These are phyloP conservation scores for Cheiracanthium punctorium DNA, from an alignment of 2,888 invertebrate species.

Conservation along the genomic window DNA sequence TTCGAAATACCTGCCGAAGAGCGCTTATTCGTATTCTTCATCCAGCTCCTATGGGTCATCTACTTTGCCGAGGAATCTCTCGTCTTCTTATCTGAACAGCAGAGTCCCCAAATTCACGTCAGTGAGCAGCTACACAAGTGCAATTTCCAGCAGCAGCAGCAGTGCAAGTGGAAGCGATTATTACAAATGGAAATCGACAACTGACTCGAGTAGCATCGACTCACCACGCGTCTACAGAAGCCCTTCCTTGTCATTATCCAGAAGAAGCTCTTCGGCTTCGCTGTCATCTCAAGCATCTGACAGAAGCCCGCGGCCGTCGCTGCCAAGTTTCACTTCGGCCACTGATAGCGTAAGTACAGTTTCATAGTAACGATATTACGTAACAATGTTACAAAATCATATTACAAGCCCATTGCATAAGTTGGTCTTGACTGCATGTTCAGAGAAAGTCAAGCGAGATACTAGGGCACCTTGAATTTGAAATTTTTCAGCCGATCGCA, in stretches of 20 bases:
- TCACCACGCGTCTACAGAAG: slow-evolving; percentile 12
- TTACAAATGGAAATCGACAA: slow-evolving; percentile 25
- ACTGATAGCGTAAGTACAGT: slow-evolving; percentile 22
- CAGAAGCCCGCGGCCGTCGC: slow-evolving; percentile 29
- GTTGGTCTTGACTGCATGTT: no score
- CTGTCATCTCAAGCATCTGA: slow-evolving; percentile 25
- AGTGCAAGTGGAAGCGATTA: not conserved
- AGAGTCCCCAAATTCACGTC: slow-evolving; percentile 36
- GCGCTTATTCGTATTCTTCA: slow-evolving; percentile 25
- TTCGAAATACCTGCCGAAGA: slow-evolving; percentile 37
- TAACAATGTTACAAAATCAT: no score
- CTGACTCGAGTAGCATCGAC: not conserved
- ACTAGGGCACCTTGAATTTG: no score
- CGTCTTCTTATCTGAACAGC: slow-evolving; percentile 25
- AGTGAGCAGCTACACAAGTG: slow-evolving; percentile 32
- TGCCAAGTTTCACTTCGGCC: slow-evolving; percentile 19
- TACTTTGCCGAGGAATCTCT: slow-evolving; percentile 35
- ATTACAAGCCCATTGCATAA: no score
- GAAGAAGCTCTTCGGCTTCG: slow-evolving; percentile 36
- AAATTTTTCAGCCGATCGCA: no score
- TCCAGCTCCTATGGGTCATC: slow-evolving; percentile 16
- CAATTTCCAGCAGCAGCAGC: slow-evolving; percentile 18
- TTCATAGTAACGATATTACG: no score
- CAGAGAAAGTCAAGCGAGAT: no score
- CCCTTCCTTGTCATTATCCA: slow-evolving; percentile 28